Conservation (phyloP, 2,888 invertebrate species). For the Lomographa bimaculata region DNA sequence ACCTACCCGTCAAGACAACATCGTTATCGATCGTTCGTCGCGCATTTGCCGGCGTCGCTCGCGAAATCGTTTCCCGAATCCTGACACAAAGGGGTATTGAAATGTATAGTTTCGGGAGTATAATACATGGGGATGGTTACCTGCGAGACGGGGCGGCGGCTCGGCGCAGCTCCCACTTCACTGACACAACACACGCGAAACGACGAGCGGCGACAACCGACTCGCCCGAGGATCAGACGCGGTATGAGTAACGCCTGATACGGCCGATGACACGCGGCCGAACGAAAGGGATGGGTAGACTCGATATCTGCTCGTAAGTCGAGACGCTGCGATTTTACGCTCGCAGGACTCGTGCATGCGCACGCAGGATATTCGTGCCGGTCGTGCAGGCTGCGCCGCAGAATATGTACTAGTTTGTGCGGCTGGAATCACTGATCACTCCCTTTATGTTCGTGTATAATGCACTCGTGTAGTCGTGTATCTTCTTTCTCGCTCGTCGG, state of each 20-base stretch:
- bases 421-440: slow-evolving; percentile 2
- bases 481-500: slow-evolving; percentile 15
- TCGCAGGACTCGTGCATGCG: slow-evolving; percentile 60
- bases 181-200: slow-evolving; percentile 74
- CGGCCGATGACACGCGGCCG: slow-evolving; percentile 71
- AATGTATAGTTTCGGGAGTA: slow-evolving; percentile 20
- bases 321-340: slow-evolving; percentile 46
- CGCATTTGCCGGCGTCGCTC: slow-evolving; percentile 58
- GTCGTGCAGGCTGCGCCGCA: slow-evolving; percentile 13
- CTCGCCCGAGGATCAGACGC: slow-evolving; percentile 69
- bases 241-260: slow-evolving; percentile 65
- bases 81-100: slow-evolving; percentile 54
- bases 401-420: slow-evolving; percentile 10
- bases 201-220: slow-evolving; percentile 69
- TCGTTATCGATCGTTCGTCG: slow-evolving; percentile 77
- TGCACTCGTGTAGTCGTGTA: slow-evolving; percentile 23
- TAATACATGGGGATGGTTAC: slow-evolving; percentile 47
- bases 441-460: slow-evolving; percentile 11
- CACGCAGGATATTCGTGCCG: slow-evolving; percentile 60
- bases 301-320: slow-evolving; percentile 33
- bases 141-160: slow-evolving; percentile 56
- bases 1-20: slow-evolving; percentile 65
- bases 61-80: slow-evolving; percentile 44
- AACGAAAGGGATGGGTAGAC: slow-evolving; percentile 43
- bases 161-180: slow-evolving; percentile 67